Base-by-base conservation (phyloP, 2,113 vertebrate genomes). In the western clawed frog (Xenopus tropicalis) region DNA sequence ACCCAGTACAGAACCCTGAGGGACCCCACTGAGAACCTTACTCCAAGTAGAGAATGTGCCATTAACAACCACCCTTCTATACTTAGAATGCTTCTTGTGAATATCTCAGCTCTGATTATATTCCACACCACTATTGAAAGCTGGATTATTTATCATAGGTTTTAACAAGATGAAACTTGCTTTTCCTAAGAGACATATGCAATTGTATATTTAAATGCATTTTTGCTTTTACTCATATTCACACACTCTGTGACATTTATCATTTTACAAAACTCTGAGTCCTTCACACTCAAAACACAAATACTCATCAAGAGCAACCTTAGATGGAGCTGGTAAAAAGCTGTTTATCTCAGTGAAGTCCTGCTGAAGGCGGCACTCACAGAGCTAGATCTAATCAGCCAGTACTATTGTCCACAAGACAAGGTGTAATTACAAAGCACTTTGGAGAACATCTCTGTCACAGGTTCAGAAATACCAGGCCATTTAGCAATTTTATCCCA, bases 381-480 rank as follows among this genome's bases (percentile, higher is more conserved):
- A 24, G 63, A 43, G 72, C 69, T 66, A 58, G 71, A 44, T 66
- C 61, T 78, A 77, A 77, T 79, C 68, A 70, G 72, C 71, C 78
- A 46, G 67, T 75, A 48, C 76, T 61, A 71, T 57, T 71, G 42
- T 52, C 56, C 63, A 56, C 9, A n/a, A 76, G 64, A 72, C 78
- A 81, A 78, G 75, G 75, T 79, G 76, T 78, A 74, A 81, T 79
- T 79, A 81, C 75, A 72, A 24, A 81, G 80, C 80, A 79, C 80
- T 81, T 79, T 81, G 80, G 66, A 71, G 61, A 54, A 61, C 63
- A 25, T 71, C 57, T 24, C 57, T 24, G 71, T 78, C 78, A 71
- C 59, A 73, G 74, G 71, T 69, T 73, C 54, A 69, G 76, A 77
- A 72, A 78, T 76, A 66, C 70, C 72, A 61, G 64, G 56, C 69